Evolutionary conservation across 2,113 vertebrate genomes (phyloP), one percentile per base, ranked within the genome.

Genomic region (Nannospalax galili): DNA sequence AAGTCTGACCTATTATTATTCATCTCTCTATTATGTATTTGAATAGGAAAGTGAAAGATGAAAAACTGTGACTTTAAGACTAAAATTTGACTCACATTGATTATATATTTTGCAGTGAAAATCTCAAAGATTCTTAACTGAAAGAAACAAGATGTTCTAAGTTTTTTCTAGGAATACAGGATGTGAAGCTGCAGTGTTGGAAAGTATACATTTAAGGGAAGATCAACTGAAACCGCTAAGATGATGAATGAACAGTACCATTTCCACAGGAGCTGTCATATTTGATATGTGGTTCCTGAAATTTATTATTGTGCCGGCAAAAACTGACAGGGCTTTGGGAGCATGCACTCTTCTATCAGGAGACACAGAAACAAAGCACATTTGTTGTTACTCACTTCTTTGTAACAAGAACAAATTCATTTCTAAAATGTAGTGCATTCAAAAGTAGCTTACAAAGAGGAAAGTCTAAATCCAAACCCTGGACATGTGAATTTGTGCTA

Each of bases 51-150:
- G 19, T 48, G 11, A 92, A 79, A 88, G 7, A 65, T 2, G 32
- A 93, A 91, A 93, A 62, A 67, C 60, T 80, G 22, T 73, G 79
- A 84, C 58, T 84, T 88, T 17, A 79, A 16, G 30, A 20, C 28
- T 75, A 78, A 89, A 94, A 73, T 60, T 22, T 3, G 40, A n/a
- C 48, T 88, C 5, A 60, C 37, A 42, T 58, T 67, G 26, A 82
- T 95, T 40, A 85, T 37, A 74, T 80, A 67, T 95, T 37, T 24
- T 80, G 2, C 22, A 56, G 11, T 96, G 37, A 94, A 69, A 92
- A 28, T 12, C 4, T 3, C n/a, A 40, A 73, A 89, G 5, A 85
- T 72, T 60, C 15, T 52, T 85, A 79, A 45, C 60, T 88, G 32
- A 74, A 74, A 72, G 3, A 81, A 75, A 69, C 2, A 80, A 65